phyloP scores from a whole-genome alignment of 2,113 vertebrate species.

The Chroicocephalus ridibundus region DNA sequence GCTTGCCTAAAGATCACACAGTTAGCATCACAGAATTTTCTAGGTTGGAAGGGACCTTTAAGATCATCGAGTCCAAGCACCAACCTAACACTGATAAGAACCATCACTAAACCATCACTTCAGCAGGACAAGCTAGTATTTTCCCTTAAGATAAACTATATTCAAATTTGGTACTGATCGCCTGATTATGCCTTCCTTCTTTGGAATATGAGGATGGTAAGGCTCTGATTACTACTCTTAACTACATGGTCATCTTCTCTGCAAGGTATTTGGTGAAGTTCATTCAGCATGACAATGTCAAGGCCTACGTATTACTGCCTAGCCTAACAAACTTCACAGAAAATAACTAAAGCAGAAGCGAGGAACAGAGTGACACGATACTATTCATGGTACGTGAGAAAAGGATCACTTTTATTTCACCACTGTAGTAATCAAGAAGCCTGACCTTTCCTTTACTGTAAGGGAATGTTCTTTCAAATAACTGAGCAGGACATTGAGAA shows the following conservation, averaged over 20 bases:
- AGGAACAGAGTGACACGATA: background rate
- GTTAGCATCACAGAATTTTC: too few species aligned
- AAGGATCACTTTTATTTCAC: background rate
- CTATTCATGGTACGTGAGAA: background rate
- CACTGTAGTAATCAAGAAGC: background rate
- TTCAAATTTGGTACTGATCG: background rate
- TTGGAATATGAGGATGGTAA: too few species aligned
- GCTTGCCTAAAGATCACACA: background rate
- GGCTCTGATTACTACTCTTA: background rate
- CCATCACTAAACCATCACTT: background rate
- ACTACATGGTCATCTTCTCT: background rate
- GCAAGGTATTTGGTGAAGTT: background rate
- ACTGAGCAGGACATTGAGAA: conserved; percentile 85
- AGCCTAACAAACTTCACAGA: background rate
- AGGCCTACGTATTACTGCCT: background rate
- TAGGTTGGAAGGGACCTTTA: too few species aligned
- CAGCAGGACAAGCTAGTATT: background rate
- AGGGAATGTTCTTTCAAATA: conserved; percentile 84
- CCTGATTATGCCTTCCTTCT: background rate
- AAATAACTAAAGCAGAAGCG: background rate
- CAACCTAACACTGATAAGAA: too few species aligned
- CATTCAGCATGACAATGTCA: background rate
- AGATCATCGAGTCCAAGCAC: too few species aligned
- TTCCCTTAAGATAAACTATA: background rate
- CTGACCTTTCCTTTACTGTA: conserved; percentile 89